Evolutionary conservation across 2,113 vertebrate species (phyloP).

Genomic region (Phylloscopus trochilus): DNA sequence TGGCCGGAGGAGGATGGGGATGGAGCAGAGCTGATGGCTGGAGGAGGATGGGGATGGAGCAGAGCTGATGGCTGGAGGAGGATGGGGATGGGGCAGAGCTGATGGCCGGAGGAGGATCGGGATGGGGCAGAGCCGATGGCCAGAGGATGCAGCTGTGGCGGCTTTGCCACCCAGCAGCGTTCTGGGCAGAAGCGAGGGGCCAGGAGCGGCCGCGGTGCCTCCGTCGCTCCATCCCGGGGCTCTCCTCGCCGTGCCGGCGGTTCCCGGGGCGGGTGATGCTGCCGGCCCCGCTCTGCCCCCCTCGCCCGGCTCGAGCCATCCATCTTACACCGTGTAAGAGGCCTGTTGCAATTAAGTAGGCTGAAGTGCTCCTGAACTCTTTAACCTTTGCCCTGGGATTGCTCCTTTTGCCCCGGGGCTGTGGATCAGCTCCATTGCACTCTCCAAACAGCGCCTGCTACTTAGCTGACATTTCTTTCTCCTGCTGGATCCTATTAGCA

Average conservation of each 20-base stretch:
- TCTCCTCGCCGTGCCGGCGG: fast-evolving
- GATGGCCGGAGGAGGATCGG: fast-evolving
- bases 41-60: neutral
- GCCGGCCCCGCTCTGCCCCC: neutral
- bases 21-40: fast-evolving
- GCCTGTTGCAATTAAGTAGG: conserved; percentile 36
- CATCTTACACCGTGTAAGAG: conserved; percentile 21
- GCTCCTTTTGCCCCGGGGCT: conserved; percentile 54
- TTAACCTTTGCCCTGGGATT: conserved; percentile 66
- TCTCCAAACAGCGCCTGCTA: conserved; percentile 58
- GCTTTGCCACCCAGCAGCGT: neutral
- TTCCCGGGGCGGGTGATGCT: neutral
- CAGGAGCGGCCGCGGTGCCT: neutral
- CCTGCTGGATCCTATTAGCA: conserved; percentile 60
- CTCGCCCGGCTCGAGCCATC: neutral
- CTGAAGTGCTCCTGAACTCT: conserved; percentile 60
- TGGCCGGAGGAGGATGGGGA: fast-evolving
- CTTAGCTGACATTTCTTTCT: conserved; percentile 57
- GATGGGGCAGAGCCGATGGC: neutral
- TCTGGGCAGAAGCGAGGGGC: fast-evolving
- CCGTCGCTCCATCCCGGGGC: fast-evolving
- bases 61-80: fast-evolving
- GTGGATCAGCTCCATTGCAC: conserved; percentile 65
- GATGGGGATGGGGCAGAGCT: neutral
- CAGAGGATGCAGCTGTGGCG: fast-evolving